Percentiles rank a stretch among this genome's conserved stretches.
phyloP scores from a whole-genome alignment of 1,140 invertebrate genomes.

The Hestina assimilis region DNA sequence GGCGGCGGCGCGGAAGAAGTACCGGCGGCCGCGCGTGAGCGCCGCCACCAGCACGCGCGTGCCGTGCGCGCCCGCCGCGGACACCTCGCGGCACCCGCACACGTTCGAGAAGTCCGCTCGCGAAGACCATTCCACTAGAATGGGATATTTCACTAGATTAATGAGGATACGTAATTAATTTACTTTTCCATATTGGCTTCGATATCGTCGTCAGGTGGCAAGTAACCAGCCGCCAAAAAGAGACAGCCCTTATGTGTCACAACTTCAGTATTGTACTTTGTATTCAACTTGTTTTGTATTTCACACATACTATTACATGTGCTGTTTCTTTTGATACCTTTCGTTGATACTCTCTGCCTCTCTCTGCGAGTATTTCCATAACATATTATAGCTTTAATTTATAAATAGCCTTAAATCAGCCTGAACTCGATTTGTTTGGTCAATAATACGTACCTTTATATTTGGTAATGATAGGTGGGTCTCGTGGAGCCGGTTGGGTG shows the following conservation, averaged over 20 bases:
- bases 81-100: conserved; percentile 87
- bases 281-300: too few species aligned
- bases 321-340: too few species aligned
- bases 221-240: too few species aligned
- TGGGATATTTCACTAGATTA: background rate
- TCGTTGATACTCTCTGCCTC: too few species aligned
- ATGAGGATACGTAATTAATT: background rate
- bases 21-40: conserved; percentile 88
- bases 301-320: too few species aligned
- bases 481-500: conserved; percentile 62
- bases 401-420: too few species aligned
- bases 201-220: too few species aligned
- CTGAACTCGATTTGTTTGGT: background rate
- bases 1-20: conserved; percentile 91
- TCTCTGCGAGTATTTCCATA: too few species aligned
- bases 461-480: conserved; percentile 88
- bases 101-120: conserved; percentile 88
- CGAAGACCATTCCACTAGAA: conserved; percentile 91
- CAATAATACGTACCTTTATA: conserved; percentile 85
- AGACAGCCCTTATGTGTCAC: too few species aligned
- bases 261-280: too few species aligned
- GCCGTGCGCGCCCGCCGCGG: conserved; percentile 80
- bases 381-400: too few species aligned
- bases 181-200: too few species aligned
- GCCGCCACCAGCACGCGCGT: conserved; percentile 85